phyloP scores from a whole-genome alignment of 2,888 invertebrate genomes.

The Portevinia maculata region DNA sequence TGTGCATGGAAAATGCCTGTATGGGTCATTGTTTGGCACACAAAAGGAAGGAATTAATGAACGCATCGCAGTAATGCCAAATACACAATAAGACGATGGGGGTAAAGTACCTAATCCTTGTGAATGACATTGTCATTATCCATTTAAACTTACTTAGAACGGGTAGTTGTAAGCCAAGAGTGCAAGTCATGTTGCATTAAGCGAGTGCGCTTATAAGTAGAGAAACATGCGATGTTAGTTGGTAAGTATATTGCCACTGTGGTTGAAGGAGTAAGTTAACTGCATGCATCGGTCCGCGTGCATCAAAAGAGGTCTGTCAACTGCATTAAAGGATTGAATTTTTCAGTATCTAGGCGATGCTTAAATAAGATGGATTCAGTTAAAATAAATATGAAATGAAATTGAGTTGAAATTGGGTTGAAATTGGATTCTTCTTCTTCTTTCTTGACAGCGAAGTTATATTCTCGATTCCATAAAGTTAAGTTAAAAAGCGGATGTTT shows the following conservation, averaged over 20 bases:
- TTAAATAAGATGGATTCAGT: too few relatives aligned
- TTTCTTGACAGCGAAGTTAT: too few relatives aligned
- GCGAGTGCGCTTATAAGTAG: neutral
- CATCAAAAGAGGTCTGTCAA: neutral
- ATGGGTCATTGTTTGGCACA: constrained; percentile 55
- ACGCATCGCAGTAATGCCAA: constrained; percentile 43
- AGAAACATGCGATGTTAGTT: constrained; percentile 16
- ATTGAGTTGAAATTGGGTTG: too few relatives aligned
- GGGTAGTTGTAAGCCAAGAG: constrained; percentile 19
- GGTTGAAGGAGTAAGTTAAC: neutral
- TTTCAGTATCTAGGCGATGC: too few relatives aligned
- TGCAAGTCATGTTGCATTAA: constrained; percentile 33
- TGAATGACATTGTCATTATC: constrained; percentile 59
- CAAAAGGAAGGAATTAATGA: constrained; percentile 34
- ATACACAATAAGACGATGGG: constrained; percentile 24
- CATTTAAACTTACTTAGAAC: constrained; percentile 32
- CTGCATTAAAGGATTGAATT: too few relatives aligned
- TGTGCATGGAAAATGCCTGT: constrained; percentile 9
- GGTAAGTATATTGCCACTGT: constrained; percentile 40
- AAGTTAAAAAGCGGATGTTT: too few relatives aligned
- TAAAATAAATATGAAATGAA: too few relatives aligned
- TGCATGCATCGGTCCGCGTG: neutral
- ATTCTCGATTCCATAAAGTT: too few relatives aligned
- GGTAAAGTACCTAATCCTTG: constrained; percentile 38
- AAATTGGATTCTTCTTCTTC: too few relatives aligned